Base-by-base conservation (phyloP, 2,888 invertebrate genomes). In the Ophioninae sp. region DNA sequence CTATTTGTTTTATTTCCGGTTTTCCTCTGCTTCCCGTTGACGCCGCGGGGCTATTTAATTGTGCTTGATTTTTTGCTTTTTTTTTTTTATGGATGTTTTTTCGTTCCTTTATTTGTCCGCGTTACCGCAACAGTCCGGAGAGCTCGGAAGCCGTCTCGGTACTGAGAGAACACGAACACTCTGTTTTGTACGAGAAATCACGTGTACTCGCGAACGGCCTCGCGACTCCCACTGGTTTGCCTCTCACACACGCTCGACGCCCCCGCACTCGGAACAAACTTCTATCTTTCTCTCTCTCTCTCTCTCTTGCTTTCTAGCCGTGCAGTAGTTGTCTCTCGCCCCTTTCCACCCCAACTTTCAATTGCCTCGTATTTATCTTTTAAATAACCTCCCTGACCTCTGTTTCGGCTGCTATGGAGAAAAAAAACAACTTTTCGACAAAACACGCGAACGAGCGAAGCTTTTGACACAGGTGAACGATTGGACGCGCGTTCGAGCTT, bases 171-270 rank as follows among this genome's bases (percentile, higher is more conserved):
- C 44, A 65, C 56, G 17, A 6, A 44, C 22, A 41, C 37, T 44
- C 44, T 41, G n/a, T 44, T 74, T 67, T 79, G 39, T 74, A 74
- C 73, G 30, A 65, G 44, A 59, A 76, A 82, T 84, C 84, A 84
- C 84, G 82, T 84, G 83, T 79, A 81, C 81, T 65, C 73, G 58
- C 44, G 44, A 65, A 51, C 74, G 74, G 51, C 74, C 74, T 56
- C 74, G 59, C 59, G 17, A 41, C 80, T 75, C 83, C 83, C 83
- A 78, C 78, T 74, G 41, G 56, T 20, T 72, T 65, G 73, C 73
- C 79, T 65, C 30, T 37, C 51, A 68, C 68, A 73, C 78, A 83
- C 83, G 74, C 74, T 69, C 71, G n/a, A 51, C 73, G 77, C 78
- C 73, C 68, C 61, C 76, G 71, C 81, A 81, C 82, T 76, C 81